Conservation (phyloP, 2,113 vertebrate genomes). For the Nestor notabilis region DNA sequence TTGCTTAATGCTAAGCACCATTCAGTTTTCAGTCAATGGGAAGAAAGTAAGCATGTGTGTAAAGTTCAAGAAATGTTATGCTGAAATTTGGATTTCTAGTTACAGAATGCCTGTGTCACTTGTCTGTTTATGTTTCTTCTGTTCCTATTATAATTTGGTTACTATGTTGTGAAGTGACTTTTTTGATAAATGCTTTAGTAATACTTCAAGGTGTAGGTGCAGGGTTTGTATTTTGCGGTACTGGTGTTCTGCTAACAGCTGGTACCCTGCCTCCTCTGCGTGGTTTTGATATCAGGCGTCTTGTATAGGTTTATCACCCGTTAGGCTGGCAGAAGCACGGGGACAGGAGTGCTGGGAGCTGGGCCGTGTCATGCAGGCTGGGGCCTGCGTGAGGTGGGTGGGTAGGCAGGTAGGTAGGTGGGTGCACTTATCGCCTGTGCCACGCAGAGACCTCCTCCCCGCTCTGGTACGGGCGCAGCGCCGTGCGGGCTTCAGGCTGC, state of each 20-base stretch:
- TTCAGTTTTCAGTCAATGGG: not conserved
- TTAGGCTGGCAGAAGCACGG: fast-evolving
- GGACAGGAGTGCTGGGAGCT: not conserved
- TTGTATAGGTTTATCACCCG: not conserved
- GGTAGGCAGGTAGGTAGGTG: fast-evolving
- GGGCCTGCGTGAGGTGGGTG: fast-evolving
- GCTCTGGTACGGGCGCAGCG: fast-evolving
- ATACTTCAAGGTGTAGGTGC: not conserved
- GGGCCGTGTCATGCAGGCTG: fast-evolving
- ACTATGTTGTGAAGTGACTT: not conserved
- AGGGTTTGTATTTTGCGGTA: not conserved
- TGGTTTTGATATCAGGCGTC: not conserved
- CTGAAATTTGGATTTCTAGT: not conserved
- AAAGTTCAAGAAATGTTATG: not conserved
- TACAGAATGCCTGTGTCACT: fast-evolving
- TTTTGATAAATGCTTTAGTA: not conserved
- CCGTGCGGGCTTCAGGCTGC: not conserved
- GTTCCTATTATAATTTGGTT: not conserved
- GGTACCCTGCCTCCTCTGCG: not conserved
- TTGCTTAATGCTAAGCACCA: not conserved
- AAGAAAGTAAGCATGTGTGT: not conserved
- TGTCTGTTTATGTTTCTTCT: not conserved
- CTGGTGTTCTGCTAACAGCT: not conserved
- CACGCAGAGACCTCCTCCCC: not conserved
- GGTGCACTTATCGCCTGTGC: not conserved